These are phyloP conservation scores for Colinus virginianus DNA, from an alignment of 2,113 vertebrate species.

Conservation along the genomic window DNA sequence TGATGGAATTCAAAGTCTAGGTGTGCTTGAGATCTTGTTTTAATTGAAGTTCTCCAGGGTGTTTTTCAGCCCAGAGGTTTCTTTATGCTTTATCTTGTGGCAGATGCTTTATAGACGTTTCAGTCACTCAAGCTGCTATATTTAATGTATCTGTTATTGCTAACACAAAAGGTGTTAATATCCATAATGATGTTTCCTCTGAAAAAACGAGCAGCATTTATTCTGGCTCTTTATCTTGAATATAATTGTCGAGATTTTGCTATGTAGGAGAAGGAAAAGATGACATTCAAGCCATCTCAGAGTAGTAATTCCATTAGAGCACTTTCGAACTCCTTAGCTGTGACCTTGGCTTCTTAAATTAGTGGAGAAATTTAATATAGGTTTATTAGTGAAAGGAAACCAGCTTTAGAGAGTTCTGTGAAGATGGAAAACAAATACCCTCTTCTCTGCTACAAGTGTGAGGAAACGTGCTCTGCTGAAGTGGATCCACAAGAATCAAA, in stretches of 20 bases:
- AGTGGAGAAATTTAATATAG: constrained; percentile 11
- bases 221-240: constrained; percentile 24
- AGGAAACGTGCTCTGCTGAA: not conserved
- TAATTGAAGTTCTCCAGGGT: not conserved
- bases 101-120: constrained; percentile 43
- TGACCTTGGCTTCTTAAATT: constrained; percentile 41
- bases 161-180: constrained; percentile 45
- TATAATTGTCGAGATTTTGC: constrained; percentile 26
- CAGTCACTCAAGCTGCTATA: not conserved
- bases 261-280: not conserved
- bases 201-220: constrained; percentile 34
- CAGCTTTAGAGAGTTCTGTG: not conserved
- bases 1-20: not conserved
- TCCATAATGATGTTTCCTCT: constrained; percentile 11
- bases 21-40: not conserved
- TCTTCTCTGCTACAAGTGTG: not conserved
- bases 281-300: constrained; percentile 39
- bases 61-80: constrained; percentile 29
- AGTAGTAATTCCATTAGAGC: constrained; percentile 40
- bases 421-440: not conserved
- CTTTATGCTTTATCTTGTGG: not conserved
- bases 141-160: constrained; percentile 43
- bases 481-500: not conserved
- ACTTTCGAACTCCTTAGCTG: constrained; percentile 12
- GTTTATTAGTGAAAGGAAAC: not conserved